Evolutionary conservation across 2,113 vertebrate genomes (phyloP).

Genomic region (Ailurus styani): DNA sequence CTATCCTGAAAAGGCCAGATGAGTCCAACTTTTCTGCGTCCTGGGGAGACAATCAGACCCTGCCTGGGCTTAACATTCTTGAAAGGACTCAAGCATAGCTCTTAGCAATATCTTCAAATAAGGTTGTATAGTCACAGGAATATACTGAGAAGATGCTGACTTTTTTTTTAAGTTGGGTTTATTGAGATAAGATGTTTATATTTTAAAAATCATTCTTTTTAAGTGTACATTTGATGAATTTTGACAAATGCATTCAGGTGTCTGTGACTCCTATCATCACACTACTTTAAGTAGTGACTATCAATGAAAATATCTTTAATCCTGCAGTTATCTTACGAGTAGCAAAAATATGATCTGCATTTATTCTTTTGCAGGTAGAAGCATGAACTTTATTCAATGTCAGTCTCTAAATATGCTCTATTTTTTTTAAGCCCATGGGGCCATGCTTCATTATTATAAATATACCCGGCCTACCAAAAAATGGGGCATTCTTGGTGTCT

Average conservation of each 20-base stretch:
- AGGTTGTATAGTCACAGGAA: not conserved
- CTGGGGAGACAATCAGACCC: not conserved
- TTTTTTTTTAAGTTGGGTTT: not conserved
- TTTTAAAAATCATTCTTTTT: not conserved
- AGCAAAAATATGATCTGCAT: not conserved
- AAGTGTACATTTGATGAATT: not conserved
- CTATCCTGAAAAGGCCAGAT: not conserved
- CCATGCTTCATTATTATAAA: not conserved
- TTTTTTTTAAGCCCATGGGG: not conserved
- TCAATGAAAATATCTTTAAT: not conserved
- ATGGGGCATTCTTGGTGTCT: not conserved
- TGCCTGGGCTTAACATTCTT: not conserved
- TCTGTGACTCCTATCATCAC: not conserved
- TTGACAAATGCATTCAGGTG: not conserved
- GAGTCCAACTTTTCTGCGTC: not conserved
- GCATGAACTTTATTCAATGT: not conserved
- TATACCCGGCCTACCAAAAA: not conserved
- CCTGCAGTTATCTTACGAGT: not conserved
- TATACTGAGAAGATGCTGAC: not conserved
- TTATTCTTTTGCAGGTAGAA: not conserved
- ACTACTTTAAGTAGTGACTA: not conserved
- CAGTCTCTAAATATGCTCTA: not conserved
- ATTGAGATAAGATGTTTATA: not conserved
- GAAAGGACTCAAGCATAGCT: not conserved
- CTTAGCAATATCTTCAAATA: not conserved